These are phyloP conservation scores for Notothenia rossii DNA, from an alignment of 2,113 vertebrate species.

Conservation along the genomic window DNA sequence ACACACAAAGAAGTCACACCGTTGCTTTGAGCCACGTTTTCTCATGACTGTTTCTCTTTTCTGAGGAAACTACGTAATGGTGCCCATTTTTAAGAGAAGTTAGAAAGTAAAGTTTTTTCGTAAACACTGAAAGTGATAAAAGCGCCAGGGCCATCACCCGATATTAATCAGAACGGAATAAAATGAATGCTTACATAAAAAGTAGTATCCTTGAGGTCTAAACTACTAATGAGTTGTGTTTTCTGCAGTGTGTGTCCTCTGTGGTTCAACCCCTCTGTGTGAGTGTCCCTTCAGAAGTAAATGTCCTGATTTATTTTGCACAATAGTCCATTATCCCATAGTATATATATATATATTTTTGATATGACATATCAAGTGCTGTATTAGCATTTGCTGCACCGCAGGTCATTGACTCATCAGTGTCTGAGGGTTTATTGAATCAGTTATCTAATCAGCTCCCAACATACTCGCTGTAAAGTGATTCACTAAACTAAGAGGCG, in stretches of 20 bases:
- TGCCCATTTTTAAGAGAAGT: neutral
- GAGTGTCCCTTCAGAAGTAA: neutral
- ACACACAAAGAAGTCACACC: neutral
- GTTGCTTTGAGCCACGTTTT: constrained; percentile 7
- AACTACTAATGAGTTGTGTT: constrained; percentile 8
- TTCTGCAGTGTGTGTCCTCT: neutral
- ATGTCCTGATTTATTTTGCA: neutral
- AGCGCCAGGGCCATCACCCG: neutral
- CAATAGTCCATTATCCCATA: neutral
- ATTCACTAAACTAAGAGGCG: constrained; percentile 22
- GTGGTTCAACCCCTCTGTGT: neutral
- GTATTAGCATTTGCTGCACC: constrained; percentile 40
- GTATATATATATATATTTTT: neutral
- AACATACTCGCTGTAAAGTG: constrained; percentile 32
- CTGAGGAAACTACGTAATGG: neutral
- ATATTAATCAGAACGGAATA: constrained; percentile 1
- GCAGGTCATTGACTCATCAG: constrained; percentile 36
- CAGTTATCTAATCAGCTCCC: constrained; percentile 33
- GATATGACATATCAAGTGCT: constrained; percentile 13
- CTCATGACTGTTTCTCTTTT: constrained; percentile 1
- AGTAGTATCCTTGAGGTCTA: neutral
- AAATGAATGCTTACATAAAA: neutral
- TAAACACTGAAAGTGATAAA: neutral
- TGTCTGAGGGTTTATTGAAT: constrained; percentile 30
- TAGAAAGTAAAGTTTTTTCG: neutral